phyloP scores from a whole-genome alignment of 2,888 invertebrate genomes.

The Listrodromus nycthemerus region DNA sequence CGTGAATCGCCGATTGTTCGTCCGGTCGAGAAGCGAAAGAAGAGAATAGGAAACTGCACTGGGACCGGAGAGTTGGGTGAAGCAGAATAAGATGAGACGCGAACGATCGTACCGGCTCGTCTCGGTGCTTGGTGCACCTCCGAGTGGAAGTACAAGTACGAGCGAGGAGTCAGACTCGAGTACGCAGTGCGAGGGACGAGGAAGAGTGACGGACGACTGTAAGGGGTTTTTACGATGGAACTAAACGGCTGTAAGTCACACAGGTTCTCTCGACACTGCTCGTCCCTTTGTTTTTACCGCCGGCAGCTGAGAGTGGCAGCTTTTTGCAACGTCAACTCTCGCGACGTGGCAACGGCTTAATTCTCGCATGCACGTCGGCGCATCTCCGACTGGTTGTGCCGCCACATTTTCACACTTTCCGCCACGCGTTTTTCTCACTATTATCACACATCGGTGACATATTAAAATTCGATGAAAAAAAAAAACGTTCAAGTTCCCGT shows the following conservation, averaged over 20 bases:
- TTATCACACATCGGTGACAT: constrained; percentile 30
- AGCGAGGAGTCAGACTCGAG: constrained; percentile 12
- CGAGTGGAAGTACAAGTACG: constrained; percentile 4
- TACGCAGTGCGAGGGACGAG: constrained; percentile 52
- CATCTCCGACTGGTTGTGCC: constrained; percentile 45
- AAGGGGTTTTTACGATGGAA: constrained; percentile 76
- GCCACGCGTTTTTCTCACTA: constrained; percentile 4
- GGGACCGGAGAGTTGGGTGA: constrained; percentile 31
- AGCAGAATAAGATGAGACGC: constrained; percentile 53
- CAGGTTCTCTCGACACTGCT: constrained; percentile 68
- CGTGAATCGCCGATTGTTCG: not conserved
- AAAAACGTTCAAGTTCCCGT: not conserved
- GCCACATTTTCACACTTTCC: constrained; percentile 39
- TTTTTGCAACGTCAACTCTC: constrained; percentile 69
- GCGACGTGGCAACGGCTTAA: constrained; percentile 66
- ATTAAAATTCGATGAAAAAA: constrained; percentile 40
- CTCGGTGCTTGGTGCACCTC: constrained; percentile 1
- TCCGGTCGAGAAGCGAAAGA: constrained; percentile 31
- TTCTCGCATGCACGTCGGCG: constrained; percentile 65
- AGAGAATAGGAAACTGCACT: not conserved
- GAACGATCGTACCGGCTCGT: constrained; percentile 38
- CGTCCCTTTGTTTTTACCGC: constrained; percentile 73
- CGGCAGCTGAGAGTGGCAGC: constrained; percentile 52
- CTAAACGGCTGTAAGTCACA: constrained; percentile 76
- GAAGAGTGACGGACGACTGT: constrained; percentile 64